Base-by-base conservation (phyloP, 2,888 invertebrate species). In the Meiosimyza decipiens region DNA sequence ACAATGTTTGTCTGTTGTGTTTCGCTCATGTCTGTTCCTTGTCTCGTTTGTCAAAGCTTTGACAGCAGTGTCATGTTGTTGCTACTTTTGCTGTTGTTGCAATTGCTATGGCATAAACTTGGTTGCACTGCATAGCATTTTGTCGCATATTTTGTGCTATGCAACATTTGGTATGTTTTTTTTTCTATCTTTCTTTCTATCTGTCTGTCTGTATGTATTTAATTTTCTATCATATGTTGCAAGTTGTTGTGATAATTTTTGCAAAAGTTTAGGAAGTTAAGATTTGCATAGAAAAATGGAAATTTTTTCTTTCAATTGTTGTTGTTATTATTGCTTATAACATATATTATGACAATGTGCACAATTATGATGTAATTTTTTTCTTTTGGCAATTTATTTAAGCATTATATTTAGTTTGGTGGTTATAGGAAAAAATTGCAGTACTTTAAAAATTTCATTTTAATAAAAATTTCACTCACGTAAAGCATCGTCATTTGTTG, bases 251-350 rank as follows among this genome's bases (percentile, higher is more conserved):
- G 75, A 74, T 76, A 74, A 76, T 76, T 77, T 15, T 81, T 77
- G 78, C 18, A 69, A 69, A 60, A 12, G 18, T 62, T 69, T 69
- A 82, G 82, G 82, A 82, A 82, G 82, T 83, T 75, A 75, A 82
- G 80, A 82, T 82, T 82, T 82, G 83, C 83, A 82, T 82, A 79
- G 80, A 82, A 81, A 82, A 80, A 82, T 82, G 82, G 82, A 79
- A 82, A 81, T 83, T 82, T 40, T 40, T 40, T 40, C 2, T 9
- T 60, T 13, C 22, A 54, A 33, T n/a, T 66, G 57, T 72, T 62
- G 66, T 73, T 54, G 49, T 22, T 51, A 62, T 67, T 59, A 68
- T 52, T 54, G 76, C 70, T 63, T 63, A 16, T 16, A 40, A 40
- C 33, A 33, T 60, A 40, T 28, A 28, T 33, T 28, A 22, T 40